phyloP scores from a whole-genome alignment of 2,113 vertebrate species.

The Catagonus wagneri region DNA sequence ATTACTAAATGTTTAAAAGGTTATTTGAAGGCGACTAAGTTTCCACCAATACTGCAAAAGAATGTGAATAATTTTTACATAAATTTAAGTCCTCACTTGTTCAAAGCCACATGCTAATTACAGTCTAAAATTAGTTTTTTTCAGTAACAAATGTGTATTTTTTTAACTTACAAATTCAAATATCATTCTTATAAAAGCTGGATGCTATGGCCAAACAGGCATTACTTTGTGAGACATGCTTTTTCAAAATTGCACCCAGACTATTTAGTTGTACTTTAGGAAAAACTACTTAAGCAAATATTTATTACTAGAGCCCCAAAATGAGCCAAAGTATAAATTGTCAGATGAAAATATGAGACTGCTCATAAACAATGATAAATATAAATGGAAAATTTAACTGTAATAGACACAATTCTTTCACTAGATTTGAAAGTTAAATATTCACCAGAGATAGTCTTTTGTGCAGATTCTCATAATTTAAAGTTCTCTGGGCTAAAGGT shows the following conservation, averaged over 20 bases:
- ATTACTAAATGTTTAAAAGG: conserved; percentile 66
- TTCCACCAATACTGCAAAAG: conserved; percentile 33
- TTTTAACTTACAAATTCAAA: conserved; percentile 54
- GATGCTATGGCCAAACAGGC: neutral
- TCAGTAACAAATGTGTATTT: neutral
- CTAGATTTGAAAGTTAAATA: conserved; percentile 68
- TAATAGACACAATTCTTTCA: conserved; percentile 74
- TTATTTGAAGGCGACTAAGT: conserved; percentile 51
- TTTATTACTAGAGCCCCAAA: conserved; percentile 29
- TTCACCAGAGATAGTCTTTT: conserved; percentile 74
- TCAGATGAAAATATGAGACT: conserved; percentile 62
- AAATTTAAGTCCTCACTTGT: conserved; percentile 52
- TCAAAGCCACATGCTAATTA: conserved; percentile 13
- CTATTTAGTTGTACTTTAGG: neutral
- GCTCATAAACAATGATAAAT: conserved; percentile 65
- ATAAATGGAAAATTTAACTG: conserved; percentile 76
- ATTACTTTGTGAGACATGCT: conserved; percentile 9
- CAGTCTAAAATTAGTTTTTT: conserved; percentile 18
- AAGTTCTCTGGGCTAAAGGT: conserved; percentile 49
- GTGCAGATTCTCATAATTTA: conserved; percentile 64
- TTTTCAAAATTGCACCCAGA: conserved; percentile 18
- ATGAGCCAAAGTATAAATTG: conserved; percentile 33
- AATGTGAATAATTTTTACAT: conserved; percentile 48
- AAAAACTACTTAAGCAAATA: conserved; percentile 61
- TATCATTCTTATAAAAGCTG: neutral